phyloP scores from a whole-genome alignment of 2,113 vertebrate species.

The Pseudorhombus dupliciocellatus region DNA sequence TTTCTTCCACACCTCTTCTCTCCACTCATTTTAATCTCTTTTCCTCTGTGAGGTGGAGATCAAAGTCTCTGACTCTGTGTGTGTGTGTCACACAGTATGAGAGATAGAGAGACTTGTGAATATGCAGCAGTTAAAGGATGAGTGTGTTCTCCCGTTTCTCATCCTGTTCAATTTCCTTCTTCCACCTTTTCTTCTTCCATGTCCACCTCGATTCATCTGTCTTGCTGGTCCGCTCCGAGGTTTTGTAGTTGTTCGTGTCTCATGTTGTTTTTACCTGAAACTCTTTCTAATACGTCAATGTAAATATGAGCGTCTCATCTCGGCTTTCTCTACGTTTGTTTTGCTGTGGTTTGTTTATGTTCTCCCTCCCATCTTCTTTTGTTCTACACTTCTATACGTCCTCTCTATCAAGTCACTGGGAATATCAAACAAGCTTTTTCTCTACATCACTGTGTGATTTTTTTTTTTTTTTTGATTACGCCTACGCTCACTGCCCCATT shows the following conservation, averaged over 20 bases:
- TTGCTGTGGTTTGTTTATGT: conserved; percentile 46
- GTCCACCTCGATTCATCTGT: conserved; percentile 33
- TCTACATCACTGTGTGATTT: neutral
- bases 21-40: conserved; percentile 65
- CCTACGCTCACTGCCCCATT: conserved; percentile 21
- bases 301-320: conserved; percentile 49
- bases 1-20: conserved; percentile 55
- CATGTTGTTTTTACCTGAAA: no score
- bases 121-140: conserved; percentile 40
- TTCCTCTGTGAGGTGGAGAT: conserved; percentile 65
- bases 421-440: conserved; percentile 22
- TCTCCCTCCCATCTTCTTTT: conserved; percentile 45
- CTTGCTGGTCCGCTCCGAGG: neutral
- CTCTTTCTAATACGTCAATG: conserved; percentile 8
- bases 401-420: conserved; percentile 19
- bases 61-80: conserved; percentile 61
- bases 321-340: conserved; percentile 27
- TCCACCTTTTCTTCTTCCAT: conserved; percentile 21
- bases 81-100: conserved; percentile 25
- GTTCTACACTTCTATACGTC: conserved; percentile 26
- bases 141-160: conserved; percentile 32
- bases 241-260: no score
- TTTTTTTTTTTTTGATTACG: conserved; percentile 33
- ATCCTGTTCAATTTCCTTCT: conserved; percentile 55
- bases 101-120: conserved; percentile 31